Evolutionary conservation across 2,888 invertebrate species (phyloP).

Genomic region (Coelogynopora nodosa): DNA sequence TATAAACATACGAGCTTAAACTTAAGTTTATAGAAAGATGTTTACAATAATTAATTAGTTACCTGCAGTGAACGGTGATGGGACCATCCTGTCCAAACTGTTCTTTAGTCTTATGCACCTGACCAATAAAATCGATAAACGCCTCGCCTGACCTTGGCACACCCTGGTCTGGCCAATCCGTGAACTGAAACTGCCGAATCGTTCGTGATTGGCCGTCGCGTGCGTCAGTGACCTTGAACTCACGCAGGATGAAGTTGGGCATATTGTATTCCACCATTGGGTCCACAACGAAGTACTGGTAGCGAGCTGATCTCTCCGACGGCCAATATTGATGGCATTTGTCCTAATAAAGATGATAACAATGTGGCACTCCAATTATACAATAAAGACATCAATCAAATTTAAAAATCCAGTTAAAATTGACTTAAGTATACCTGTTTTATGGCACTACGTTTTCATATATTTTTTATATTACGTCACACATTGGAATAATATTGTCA

Average conservation of each 20-base stretch:
- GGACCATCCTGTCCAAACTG: conserved; percentile 99
- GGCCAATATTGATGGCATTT: conserved; percentile 99
- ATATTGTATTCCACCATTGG: conserved; percentile 99
- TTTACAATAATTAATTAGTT: no score
- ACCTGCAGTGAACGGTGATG: conserved; percentile 95
- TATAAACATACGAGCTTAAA: no score
- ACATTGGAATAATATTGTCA: no score
- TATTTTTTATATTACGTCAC: no score
- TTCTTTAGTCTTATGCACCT: conserved; percentile 98
- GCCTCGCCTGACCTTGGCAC: conserved; percentile 96
- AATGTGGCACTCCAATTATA: no score
- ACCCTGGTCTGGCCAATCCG: conserved; percentile 67
- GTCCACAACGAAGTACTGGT: conserved; percentile 96
- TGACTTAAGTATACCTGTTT: no score
- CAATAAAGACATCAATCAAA: no score
- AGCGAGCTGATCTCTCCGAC: conserved; percentile 88
- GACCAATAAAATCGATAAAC: conserved; percentile 97
- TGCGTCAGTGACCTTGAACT: conserved; percentile 96
- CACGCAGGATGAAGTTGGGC: conserved; percentile 95
- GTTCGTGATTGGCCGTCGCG: conserved; percentile 86
- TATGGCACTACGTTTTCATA: no score
- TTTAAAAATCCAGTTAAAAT: no score
- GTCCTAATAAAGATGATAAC: no score
- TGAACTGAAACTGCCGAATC: conserved; percentile 63
- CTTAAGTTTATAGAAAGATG: no score